Evolutionary conservation across 92 coral and sea anemone species (phyloP), one percentile per base, ranked within the genome.

Genomic region (Bergia sp.): DNA sequence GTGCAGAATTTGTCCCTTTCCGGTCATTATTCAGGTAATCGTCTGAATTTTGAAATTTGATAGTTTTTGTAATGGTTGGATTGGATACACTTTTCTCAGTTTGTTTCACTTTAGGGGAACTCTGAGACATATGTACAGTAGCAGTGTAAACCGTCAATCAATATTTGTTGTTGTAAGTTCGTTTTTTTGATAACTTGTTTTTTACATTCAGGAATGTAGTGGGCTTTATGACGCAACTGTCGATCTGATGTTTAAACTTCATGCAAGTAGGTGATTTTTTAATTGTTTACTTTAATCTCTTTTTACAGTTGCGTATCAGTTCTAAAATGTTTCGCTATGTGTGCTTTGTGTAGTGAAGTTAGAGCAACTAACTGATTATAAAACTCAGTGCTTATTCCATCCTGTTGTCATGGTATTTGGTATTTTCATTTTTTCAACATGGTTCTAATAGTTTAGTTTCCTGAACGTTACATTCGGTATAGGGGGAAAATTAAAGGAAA

Each of bases 1-100:
- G 82, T 97, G 99, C 85, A 91, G 99, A 88, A 97, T 97, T 89
- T 97, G 99, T 61, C 97, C 98, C 5, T 97, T 97, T 82, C 99
- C 99, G 57, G 96, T 95, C 47, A 91, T 97, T 65, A 89, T 97
- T 13, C 99, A 97, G 99, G 99, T 96, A 90, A 69, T 12, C 44
- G 12, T 43, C n/a, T 36, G 37, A 9, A 39, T 67, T 67, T 84
- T 13, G 78, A 41, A 85, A 44, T 2, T 69, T 50, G 57, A 15
- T 7, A 50, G 16, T 2, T 53, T 61, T 61, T 61, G 1, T 61
- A 18, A 57, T 57, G 15, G 58, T 1, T 1, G 1, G 58, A 53
- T 1, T 1, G 1, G 58, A 53, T 2, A 53, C 16, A 53, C 58
- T 10, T 53, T 12, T 53, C 58, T 10, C 18, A 2, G 3, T 53